phyloP scores from a whole-genome alignment of 1,140 invertebrate genomes.

The Bilobella aurantiaca region DNA sequence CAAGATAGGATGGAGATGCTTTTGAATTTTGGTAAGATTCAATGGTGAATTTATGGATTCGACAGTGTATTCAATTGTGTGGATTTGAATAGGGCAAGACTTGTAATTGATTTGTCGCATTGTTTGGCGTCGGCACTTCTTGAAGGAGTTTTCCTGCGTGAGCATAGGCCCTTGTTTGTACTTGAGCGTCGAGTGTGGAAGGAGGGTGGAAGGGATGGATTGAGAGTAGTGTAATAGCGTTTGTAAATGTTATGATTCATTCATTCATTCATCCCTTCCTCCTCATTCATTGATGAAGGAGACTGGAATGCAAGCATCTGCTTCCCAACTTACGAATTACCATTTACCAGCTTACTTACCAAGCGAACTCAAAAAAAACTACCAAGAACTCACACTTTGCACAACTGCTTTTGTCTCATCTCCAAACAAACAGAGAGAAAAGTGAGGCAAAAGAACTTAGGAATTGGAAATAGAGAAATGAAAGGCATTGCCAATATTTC shows the following conservation, averaged over 20 bases:
- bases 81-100: too few relatives aligned
- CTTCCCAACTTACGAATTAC: neutral
- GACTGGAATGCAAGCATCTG: conserved; percentile 4
- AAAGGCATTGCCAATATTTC: neutral
- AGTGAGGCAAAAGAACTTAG: neutral
- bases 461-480: neutral
- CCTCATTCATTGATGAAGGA: neutral
- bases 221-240: neutral
- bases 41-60: too few relatives aligned
- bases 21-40: too few relatives aligned
- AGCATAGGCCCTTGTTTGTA: too few relatives aligned
- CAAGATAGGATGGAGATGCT: too few relatives aligned
- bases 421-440: neutral
- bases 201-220: neutral
- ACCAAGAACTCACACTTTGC: neutral
- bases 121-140: too few relatives aligned
- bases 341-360: neutral
- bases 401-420: neutral
- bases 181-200: too few relatives aligned
- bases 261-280: conserved; percentile 2
- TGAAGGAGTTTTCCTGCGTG: too few relatives aligned
- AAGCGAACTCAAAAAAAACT: neutral
- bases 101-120: too few relatives aligned
- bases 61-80: too few relatives aligned
- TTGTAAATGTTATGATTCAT: neutral